These are phyloP conservation scores for Leptarthrus brevirostris DNA, from an alignment of 2,888 invertebrate species.

Conservation along the genomic window DNA sequence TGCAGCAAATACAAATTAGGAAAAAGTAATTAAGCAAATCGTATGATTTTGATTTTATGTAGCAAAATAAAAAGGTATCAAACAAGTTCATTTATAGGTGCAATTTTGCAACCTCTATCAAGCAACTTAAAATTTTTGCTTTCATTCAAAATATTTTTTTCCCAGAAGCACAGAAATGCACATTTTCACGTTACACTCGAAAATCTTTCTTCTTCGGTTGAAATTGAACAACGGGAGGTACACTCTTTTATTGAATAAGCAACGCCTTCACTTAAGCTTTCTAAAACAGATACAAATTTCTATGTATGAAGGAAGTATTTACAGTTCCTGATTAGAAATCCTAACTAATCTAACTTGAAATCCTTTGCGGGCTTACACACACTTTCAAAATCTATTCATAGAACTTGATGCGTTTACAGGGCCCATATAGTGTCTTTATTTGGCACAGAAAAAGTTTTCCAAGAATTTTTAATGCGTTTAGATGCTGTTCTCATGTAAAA, in stretches of 20 bases:
- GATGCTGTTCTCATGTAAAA: constrained; percentile 25
- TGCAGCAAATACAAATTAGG: no score
- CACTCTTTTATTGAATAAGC: background rate
- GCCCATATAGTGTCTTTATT: constrained; percentile 9
- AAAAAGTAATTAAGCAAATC: no score
- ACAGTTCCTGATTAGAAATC: background rate
- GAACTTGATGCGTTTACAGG: constrained; percentile 28
- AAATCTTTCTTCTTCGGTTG: background rate
- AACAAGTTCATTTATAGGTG: no score
- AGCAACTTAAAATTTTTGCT: no score
- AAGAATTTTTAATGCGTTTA: constrained; percentile 19
- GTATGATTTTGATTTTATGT: no score
- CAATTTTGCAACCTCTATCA: no score
- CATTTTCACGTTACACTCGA: background rate
- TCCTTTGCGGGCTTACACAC: constrained; percentile 11
- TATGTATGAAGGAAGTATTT: background rate
- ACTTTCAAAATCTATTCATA: constrained; percentile 41
- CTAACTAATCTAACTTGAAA: constrained; percentile 2
- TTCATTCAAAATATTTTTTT: no score
- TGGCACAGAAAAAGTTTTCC: constrained; percentile 17
- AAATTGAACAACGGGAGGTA: background rate
- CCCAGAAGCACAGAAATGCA: background rate
- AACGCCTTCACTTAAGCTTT: constrained; percentile 22
- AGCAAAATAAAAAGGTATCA: no score
- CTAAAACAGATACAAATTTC: background rate